A percentile compares a stretch with the other conserved stretches of the same genome.
These are phyloP conservation scores for Scomber scombrus DNA, from an alignment of 2,113 vertebrate genomes.

Conservation along the genomic window DNA sequence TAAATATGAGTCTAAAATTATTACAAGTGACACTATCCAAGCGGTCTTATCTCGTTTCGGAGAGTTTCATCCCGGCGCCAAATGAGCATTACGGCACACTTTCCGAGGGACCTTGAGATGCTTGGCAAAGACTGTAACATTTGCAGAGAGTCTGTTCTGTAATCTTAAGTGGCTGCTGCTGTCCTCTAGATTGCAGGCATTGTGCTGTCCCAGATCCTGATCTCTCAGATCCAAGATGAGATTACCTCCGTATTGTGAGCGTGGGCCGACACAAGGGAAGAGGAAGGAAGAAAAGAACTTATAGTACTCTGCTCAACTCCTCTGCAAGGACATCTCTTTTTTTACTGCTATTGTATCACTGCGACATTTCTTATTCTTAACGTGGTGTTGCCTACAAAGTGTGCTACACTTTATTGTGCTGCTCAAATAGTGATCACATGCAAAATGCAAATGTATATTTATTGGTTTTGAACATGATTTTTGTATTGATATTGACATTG, in stretches of 20 bases:
- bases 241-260: constrained; percentile 80
- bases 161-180: constrained; percentile 61
- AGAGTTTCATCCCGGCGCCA: background rate
- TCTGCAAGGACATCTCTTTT: constrained; percentile 55
- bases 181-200: constrained; percentile 85
- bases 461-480: constrained; percentile 49
- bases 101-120: constrained; percentile 41
- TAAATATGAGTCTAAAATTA: background rate
- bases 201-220: constrained; percentile 86
- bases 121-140: constrained; percentile 30
- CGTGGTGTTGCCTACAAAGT: constrained; percentile 16
- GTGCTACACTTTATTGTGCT: constrained; percentile 40
- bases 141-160: constrained; percentile 32
- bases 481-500: constrained; percentile 43
- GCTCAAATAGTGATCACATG: constrained; percentile 29
- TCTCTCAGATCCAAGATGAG: constrained; percentile 86
- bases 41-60: background rate
- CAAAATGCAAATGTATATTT: constrained; percentile 42
- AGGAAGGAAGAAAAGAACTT: constrained; percentile 26
- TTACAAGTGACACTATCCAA: constrained; percentile 8
- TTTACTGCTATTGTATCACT: constrained; percentile 18
- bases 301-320: background rate
- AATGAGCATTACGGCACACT: constrained; percentile 3
- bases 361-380: constrained; percentile 20
- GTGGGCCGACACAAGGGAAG: constrained; percentile 6